phyloP scores from a whole-genome alignment of 37 sponge, comb jelly and placozoan species.

The Chondrosia reniformis region DNA sequence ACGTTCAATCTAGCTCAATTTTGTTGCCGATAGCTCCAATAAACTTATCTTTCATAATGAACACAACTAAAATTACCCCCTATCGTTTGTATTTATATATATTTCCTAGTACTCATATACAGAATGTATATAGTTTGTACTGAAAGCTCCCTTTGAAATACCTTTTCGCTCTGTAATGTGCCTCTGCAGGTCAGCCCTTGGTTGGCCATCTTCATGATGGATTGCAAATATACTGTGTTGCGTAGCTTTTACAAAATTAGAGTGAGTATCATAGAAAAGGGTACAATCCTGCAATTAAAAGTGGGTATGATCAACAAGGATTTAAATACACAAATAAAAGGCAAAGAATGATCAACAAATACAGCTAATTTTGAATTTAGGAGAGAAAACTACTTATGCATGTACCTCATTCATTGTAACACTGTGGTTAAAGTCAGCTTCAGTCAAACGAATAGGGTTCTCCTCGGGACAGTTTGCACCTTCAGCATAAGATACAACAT shows the following conservation, averaged over 20 bases:
- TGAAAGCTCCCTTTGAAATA: too few species aligned
- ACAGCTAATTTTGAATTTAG: not conserved
- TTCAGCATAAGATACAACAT: constrained; percentile 44
- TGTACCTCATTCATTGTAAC: constrained; percentile 35
- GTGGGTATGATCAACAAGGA: not conserved
- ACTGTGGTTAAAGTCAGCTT: constrained; percentile 44
- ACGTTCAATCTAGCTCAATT: too few species aligned
- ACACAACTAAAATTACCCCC: too few species aligned
- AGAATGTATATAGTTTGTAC: too few species aligned
- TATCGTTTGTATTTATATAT: too few species aligned
- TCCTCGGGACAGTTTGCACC: not conserved
- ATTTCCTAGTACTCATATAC: too few species aligned
- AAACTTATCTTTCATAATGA: too few species aligned
- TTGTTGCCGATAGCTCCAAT: too few species aligned
- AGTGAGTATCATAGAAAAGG: not conserved
- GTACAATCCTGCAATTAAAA: not conserved
- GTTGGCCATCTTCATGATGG: not conserved
- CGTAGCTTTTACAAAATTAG: not conserved
- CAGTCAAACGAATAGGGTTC: constrained; percentile 41
- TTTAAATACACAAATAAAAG: not conserved
- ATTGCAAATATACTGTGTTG: not conserved
- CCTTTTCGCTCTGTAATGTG: constrained; percentile 3
- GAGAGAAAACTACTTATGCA: not conserved
- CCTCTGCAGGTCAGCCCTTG: not conserved
- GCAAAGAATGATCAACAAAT: not conserved